Evolutionary conservation across 2,797 vertebrate genomes (phyloP).

Genomic region (Melanotaenia parkinsoni): DNA sequence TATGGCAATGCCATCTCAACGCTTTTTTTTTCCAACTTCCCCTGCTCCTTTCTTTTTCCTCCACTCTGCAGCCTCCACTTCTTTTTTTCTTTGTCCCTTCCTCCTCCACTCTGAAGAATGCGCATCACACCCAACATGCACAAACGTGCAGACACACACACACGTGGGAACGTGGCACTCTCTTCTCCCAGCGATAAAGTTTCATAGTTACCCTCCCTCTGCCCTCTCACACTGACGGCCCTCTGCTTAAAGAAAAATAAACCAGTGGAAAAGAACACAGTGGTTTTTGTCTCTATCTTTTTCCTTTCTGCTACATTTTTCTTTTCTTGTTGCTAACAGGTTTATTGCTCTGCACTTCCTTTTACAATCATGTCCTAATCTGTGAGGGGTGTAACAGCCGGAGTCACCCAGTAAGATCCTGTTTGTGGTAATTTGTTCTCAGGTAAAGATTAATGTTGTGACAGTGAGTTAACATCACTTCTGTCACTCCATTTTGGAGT

Average conservation of each 20-base stretch:
- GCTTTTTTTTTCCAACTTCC: conserved; percentile 28
- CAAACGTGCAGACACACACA: conserved; percentile 35
- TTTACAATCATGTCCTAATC: conserved; percentile 18
- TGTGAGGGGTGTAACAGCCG: neutral
- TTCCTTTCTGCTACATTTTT: conserved; percentile 38
- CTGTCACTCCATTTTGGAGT: neutral
- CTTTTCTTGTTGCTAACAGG: conserved; percentile 7
- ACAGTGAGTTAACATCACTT: neutral
- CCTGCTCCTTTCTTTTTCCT: conserved; percentile 30
- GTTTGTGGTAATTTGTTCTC: conserved; percentile 7
- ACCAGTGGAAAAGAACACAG: conserved; percentile 60
- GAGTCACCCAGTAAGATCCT: conserved; percentile 1
- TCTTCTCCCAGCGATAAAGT: conserved; percentile 43
- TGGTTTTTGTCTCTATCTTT: conserved; percentile 37
- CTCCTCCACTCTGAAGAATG: conserved; percentile 26
- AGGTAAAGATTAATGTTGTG: neutral
- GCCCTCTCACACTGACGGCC: conserved; percentile 59
- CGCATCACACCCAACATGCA: conserved; percentile 41
- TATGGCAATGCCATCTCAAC: conserved; percentile 68
- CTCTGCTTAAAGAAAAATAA: conserved; percentile 68
- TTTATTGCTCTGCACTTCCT: conserved; percentile 11
- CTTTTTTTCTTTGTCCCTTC: conserved; percentile 26
- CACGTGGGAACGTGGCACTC: conserved; percentile 32
- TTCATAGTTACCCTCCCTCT: conserved; percentile 59
- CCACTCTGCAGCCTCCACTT: conserved; percentile 44